A percentile compares a stretch with the other conserved stretches of the same genome.
phyloP scores from a whole-genome alignment of 2,797 vertebrate genomes.

The Falco naumanni region DNA sequence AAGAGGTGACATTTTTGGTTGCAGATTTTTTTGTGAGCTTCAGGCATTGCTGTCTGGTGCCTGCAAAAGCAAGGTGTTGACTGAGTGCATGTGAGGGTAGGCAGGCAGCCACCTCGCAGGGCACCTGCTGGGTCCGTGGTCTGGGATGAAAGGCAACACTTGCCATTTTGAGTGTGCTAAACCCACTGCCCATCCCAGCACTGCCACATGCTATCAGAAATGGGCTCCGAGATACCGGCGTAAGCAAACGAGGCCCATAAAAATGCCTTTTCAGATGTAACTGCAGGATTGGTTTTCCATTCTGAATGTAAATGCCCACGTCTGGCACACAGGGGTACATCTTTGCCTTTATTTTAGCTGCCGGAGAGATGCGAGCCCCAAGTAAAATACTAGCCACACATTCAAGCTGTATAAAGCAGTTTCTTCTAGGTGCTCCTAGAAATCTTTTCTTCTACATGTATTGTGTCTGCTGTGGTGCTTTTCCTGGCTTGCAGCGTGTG shows the following conservation, averaged over 20 bases:
- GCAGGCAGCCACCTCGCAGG: accelerated
- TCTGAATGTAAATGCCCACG: accelerated
- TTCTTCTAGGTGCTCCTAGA: background rate
- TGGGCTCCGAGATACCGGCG: accelerated
- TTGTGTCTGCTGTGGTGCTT: accelerated
- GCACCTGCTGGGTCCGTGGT: background rate
- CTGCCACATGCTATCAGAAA: background rate
- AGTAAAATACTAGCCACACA: background rate
- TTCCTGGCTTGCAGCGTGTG: background rate
- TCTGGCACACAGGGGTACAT: accelerated
- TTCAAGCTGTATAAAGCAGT: background rate
- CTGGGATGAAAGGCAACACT: background rate
- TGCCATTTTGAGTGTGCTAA: accelerated
- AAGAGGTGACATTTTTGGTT: background rate
- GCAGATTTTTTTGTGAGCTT: background rate
- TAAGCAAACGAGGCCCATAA: background rate
- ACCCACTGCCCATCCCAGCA: background rate
- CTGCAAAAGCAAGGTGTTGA: background rate
- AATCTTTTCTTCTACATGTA: accelerated
- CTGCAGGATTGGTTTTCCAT: background rate
- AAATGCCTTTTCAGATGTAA: background rate
- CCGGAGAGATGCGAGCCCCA: background rate
- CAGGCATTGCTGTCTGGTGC: background rate
- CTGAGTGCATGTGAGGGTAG: background rate
- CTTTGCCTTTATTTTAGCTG: background rate